Base-by-base conservation (phyloP, 2,888 invertebrate species). In the Hirtodrosophila histrioides region DNA sequence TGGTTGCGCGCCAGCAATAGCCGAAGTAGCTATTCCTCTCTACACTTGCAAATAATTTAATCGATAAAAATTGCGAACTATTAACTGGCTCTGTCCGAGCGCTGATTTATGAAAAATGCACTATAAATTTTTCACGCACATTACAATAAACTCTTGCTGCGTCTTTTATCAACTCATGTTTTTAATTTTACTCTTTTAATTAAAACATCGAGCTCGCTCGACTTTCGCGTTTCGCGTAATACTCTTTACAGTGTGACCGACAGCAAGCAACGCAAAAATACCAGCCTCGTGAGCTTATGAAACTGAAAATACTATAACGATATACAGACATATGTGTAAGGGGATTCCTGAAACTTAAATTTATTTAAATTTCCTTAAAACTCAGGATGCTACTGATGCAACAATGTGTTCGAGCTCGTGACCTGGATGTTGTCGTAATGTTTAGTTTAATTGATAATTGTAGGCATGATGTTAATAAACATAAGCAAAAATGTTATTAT, bases 1-100 rank as follows among this genome's bases (percentile, higher is more conserved):
- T 57, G 69, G 78, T 84, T 58, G 78, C 82, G 78, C 85, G 85
- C 85, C 81, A 78, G 70, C 44, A 64, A 54, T 44, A 55, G 54
- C 46, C 23, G 29, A 29, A 41, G 49, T 35, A 36, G 40, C 55
- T 45, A 33, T 51, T 17, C 44, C 35, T 46, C 35, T 33, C 23
- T 43, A 51, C 65, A 56, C 48, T 65, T 51, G 50, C 46, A 73
- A 49, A 51, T 39, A 73, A 75, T 60, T 56, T 45, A 73, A 73
- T 73, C 72, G 66, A 73, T 73, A 71, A 55, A 44, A 37, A 57
- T 50, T 29, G 17, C 17, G 27, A 43, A 46, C 17, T 31, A 64
- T 46, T 51, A 35, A 31, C 7, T 12, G n/a, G 53, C 31, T 35
- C 12, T 40, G 23, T 5, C 10, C 24, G 8, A 11, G 12, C 8